These are phyloP conservation scores for Caenorhabditis remanei DNA, from an alignment of 1,140 invertebrate species.

Conservation along the genomic window DNA sequence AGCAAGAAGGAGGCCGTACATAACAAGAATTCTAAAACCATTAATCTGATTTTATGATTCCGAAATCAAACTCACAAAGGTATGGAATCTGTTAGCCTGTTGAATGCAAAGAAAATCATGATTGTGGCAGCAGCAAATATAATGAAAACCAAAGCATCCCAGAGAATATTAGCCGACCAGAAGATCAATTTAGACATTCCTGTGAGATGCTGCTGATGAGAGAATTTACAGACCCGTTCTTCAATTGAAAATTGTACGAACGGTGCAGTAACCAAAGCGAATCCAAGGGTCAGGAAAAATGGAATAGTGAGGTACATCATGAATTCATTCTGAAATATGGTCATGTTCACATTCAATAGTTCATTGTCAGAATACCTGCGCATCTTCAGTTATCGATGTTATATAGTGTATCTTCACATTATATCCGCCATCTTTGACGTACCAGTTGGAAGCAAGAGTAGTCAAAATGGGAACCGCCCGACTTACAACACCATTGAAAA, in stretches of 20 bases:
- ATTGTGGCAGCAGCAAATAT: constrained; percentile 6
- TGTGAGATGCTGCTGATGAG: constrained; percentile 64
- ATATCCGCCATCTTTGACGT: background rate
- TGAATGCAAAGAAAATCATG: constrained; percentile 31
- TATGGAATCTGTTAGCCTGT: background rate
- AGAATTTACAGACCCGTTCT: constrained; percentile 62
- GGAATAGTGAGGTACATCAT: constrained; percentile 28
- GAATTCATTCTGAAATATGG: background rate
- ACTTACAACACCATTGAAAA: background rate
- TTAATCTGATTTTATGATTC: background rate
- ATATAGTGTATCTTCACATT: background rate
- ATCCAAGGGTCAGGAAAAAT: constrained; percentile 43
- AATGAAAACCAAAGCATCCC: constrained; percentile 38
- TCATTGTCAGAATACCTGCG: background rate
- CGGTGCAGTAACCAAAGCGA: constrained; percentile 58
- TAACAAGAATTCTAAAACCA: constrained; percentile 38
- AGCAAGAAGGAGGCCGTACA: constrained; percentile 59
- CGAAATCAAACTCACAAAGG: background rate
- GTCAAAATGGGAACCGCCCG: background rate
- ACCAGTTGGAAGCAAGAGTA: background rate
- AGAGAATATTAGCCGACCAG: constrained; percentile 48
- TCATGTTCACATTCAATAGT: background rate
- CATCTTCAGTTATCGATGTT: background rate
- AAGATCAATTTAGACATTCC: constrained; percentile 58
- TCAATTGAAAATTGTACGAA: constrained; percentile 61